phyloP scores from a whole-genome alignment of 1,140 invertebrate genomes.

The Ceratitis capitata region DNA sequence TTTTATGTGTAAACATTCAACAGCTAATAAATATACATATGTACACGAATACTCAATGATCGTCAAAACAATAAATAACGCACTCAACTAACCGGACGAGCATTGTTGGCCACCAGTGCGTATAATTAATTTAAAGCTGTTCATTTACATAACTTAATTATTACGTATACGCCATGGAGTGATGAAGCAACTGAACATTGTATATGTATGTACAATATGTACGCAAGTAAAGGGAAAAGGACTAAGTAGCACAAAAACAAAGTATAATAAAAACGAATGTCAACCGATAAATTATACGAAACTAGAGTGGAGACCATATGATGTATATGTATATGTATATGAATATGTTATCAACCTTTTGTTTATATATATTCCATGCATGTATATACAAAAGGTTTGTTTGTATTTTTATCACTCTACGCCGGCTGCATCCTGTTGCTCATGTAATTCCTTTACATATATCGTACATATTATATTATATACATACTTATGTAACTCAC shows the following conservation, averaged over 20 bases:
- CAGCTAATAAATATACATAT: neutral
- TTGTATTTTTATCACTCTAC: neutral
- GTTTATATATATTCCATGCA: neutral
- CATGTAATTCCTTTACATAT: neutral
- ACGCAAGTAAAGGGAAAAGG: neutral
- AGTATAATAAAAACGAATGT: neutral
- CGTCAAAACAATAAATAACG: too few relatives aligned
- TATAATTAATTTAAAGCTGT: neutral
- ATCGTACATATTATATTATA: neutral
- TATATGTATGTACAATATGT: too few relatives aligned
- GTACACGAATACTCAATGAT: too few relatives aligned
- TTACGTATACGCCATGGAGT: constrained; percentile 22
- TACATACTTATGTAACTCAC: neutral
- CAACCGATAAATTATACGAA: neutral
- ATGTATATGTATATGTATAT: neutral
- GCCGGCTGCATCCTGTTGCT: constrained; percentile 14
- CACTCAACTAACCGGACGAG: neutral
- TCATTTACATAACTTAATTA: neutral
- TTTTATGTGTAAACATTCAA: too few relatives aligned
- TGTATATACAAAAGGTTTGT: neutral
- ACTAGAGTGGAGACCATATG: neutral
- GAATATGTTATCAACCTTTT: too few relatives aligned
- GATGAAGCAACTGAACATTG: too few relatives aligned
- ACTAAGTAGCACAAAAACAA: neutral
- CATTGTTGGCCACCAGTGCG: neutral